Evolutionary conservation across 2,113 vertebrate genomes (phyloP).

Genomic region (Hydropotes inermis): DNA sequence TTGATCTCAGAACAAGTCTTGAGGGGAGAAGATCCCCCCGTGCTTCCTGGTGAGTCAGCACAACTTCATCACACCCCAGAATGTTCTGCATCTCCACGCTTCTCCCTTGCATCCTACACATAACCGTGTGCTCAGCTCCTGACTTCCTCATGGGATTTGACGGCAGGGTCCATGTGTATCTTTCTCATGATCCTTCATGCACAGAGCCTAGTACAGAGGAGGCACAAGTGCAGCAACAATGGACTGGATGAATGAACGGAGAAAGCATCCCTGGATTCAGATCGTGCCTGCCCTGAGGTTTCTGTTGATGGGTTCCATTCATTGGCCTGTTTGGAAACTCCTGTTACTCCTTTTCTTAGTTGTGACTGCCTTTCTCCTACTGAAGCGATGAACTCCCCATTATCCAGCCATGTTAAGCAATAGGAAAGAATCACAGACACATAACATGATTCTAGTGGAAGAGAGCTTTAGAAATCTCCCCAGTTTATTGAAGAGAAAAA

Average conservation of each 20-base stretch:
- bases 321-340: neutral
- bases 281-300: neutral
- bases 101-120: neutral
- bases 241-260: neutral
- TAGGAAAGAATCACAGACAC: neutral
- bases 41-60: neutral
- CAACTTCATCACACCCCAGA: neutral
- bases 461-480: neutral
- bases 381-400: neutral
- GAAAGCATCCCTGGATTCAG: neutral
- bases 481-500: neutral
- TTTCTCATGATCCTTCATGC: neutral
- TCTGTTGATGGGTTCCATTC: neutral
- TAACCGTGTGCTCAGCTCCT: neutral
- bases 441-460: neutral
- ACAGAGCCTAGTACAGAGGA: too few species aligned
- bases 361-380: neutral
- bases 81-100: neutral
- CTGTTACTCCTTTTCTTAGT: too few species aligned
- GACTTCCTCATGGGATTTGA: neutral
- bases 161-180: too few species aligned
- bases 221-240: neutral
- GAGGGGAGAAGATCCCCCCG: neutral
- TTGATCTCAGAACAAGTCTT: neutral
- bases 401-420: neutral